Evolutionary conservation across 2,797 vertebrate species (phyloP).

Genomic region (Pantherophis alleghaniensis): DNA sequence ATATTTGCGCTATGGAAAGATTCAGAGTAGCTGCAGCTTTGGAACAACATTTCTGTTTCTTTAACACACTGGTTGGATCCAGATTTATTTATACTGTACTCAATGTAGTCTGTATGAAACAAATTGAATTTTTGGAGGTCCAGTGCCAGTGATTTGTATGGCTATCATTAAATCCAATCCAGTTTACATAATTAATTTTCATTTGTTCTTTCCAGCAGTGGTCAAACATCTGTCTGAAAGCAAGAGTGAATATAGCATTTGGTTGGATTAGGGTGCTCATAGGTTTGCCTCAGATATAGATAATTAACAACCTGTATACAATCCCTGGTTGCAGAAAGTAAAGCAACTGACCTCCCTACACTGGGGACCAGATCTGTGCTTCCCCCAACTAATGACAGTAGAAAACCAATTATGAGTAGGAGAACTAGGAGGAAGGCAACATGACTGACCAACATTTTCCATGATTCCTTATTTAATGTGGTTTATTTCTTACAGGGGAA

Average conservation of each 20-base stretch:
- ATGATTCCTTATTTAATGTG: not conserved
- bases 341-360: not conserved
- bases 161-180: not conserved
- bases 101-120: not conserved
- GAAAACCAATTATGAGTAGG: not conserved
- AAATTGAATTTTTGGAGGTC: not conserved
- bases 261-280: not conserved
- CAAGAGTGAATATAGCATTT: not conserved
- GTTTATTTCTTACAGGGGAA: not conserved
- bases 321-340: not conserved
- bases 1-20: not conserved
- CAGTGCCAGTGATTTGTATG: not conserved
- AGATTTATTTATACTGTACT: not conserved
- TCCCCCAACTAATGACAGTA: not conserved
- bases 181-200: not conserved
- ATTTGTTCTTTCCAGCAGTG: not conserved
- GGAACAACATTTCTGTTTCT: not conserved
- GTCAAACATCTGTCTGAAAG: not conserved
- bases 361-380: not conserved
- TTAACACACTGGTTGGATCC: not conserved
- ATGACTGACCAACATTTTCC: not conserved
- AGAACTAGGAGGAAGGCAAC: not conserved
- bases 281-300: not conserved
- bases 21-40: not conserved
- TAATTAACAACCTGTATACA: not conserved